phyloP scores from a whole-genome alignment of 2,797 vertebrate genomes.

The Artibeus lituratus region DNA sequence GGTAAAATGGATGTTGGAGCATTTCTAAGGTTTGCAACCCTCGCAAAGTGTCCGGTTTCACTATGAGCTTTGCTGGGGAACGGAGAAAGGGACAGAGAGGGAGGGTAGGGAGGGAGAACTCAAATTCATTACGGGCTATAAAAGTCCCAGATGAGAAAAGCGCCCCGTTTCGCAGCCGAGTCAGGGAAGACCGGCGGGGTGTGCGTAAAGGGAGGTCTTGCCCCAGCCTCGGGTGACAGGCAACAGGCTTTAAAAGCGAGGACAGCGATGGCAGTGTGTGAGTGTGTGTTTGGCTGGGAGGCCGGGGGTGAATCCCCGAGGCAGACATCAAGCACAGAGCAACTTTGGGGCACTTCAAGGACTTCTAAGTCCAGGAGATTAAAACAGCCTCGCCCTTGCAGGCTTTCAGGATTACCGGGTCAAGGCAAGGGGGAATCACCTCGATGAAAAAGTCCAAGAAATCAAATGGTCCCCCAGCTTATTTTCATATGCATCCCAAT shows the following conservation, averaged over 20 bases:
- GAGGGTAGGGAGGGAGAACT: slow-evolving; percentile 48
- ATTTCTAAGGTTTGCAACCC: slow-evolving; percentile 75
- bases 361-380: slow-evolving; percentile 28
- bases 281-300: background rate
- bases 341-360: slow-evolving; percentile 63
- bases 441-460: slow-evolving; percentile 62
- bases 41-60: slow-evolving; percentile 81
- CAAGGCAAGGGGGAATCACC: slow-evolving; percentile 37
- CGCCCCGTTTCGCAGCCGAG: slow-evolving; percentile 34
- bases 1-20: slow-evolving; percentile 70
- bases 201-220: background rate
- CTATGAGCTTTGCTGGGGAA: slow-evolving; percentile 68
- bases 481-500: background rate
- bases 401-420: slow-evolving; percentile 42
- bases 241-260: background rate
- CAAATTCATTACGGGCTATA: slow-evolving; percentile 72
- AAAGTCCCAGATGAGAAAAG: slow-evolving; percentile 77
- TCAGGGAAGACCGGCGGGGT: background rate
- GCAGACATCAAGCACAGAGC: slow-evolving; percentile 21
- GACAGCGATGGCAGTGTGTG: background rate
- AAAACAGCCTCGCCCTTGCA: background rate
- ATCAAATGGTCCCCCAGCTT: background rate
- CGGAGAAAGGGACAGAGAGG: slow-evolving; percentile 18
- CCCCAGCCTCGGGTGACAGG: background rate
- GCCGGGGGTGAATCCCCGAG: slow-evolving; percentile 41